Percentiles rank a stretch among this genome's conserved stretches.
These are phyloP conservation scores for Ciconia maguari DNA, from an alignment of 2,113 vertebrate genomes.

Conservation along the genomic window DNA sequence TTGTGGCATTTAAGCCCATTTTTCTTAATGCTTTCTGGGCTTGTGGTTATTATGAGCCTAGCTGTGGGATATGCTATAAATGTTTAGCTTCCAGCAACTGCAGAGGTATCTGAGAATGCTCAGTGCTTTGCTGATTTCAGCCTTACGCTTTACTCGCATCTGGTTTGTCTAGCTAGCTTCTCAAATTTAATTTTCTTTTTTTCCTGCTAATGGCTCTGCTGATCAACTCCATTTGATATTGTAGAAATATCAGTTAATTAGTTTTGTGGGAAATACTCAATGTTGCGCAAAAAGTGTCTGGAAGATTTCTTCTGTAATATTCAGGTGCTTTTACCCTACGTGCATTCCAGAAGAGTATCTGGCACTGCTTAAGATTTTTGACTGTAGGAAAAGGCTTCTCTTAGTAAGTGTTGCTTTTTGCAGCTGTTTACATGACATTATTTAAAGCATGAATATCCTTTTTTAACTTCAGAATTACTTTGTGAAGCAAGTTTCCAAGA, in stretches of 20 bases:
- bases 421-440: background rate
- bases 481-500: constrained; percentile 89
- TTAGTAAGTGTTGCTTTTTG: constrained; percentile 22
- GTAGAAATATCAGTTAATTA: background rate
- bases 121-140: background rate
- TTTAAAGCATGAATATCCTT: constrained; percentile 53
- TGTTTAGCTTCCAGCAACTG: background rate
- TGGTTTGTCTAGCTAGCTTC: background rate
- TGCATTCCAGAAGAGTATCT: background rate
- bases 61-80: background rate
- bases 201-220: background rate
- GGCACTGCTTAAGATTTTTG: background rate
- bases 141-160: background rate
- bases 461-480: constrained; percentile 86
- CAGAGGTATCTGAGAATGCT: background rate
- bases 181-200: background rate
- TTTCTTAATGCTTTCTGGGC: background rate
- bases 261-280: background rate
- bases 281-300: background rate
- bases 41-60: background rate
- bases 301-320: background rate
- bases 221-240: background rate
- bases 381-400: background rate
- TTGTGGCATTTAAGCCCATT: background rate
- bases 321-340: background rate